Conservation (phyloP, 2,888 invertebrate genomes). For the Hyalella azteca region DNA sequence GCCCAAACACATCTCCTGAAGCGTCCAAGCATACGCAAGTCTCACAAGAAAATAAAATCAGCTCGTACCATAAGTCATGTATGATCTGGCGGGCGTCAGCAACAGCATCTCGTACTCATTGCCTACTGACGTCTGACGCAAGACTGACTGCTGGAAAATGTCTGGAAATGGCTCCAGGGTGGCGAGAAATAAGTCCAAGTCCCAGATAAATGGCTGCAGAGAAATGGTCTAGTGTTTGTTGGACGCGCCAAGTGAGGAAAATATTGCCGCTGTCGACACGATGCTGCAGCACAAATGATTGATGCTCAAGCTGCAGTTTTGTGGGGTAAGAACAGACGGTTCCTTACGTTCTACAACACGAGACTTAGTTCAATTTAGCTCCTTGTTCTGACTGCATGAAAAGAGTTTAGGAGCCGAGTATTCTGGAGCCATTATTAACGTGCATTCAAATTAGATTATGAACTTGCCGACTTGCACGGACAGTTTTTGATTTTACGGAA, state of each 20-base stretch:
- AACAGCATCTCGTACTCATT: neutral
- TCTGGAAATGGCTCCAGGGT: neutral
- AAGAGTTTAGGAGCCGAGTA: no score
- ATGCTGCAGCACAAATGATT: neutral
- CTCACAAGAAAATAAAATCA: neutral
- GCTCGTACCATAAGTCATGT: neutral
- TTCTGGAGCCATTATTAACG: no score
- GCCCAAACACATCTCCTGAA: no score
- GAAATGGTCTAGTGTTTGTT: constrained; percentile 1
- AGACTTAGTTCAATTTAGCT: no score
- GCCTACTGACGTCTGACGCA: neutral
- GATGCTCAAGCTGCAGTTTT: neutral
- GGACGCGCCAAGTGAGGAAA: neutral
- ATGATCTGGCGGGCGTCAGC: neutral
- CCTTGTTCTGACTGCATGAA: no score
- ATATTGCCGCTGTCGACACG: neutral
- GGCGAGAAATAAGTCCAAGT: neutral
- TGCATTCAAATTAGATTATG: no score
- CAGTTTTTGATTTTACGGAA: no score
- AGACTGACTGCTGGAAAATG: neutral
- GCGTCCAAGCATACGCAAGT: no score
- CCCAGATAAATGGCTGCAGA: neutral
- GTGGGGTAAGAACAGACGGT: no score
- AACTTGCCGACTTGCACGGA: no score
- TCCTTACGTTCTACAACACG: neutral